phyloP scores from a whole-genome alignment of 2,113 vertebrate species.

The Halichoeres trimaculatus region DNA sequence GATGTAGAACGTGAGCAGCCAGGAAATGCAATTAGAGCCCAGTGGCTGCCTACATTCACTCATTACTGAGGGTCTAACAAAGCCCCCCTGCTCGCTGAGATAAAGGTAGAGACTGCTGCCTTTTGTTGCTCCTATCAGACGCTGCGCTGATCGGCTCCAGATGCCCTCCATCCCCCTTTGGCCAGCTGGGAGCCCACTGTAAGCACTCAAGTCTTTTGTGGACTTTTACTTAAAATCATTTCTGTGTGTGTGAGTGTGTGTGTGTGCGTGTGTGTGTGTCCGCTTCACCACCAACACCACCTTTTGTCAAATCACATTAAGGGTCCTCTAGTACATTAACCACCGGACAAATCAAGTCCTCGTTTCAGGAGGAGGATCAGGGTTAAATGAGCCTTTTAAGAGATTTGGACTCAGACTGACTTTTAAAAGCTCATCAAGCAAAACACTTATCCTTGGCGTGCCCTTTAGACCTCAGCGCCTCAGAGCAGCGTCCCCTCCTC shows the following conservation, averaged over 20 bases:
- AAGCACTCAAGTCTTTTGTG: slow-evolving; percentile 40
- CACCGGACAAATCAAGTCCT: slow-evolving; percentile 76
- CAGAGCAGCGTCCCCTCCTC: slow-evolving; percentile 22
- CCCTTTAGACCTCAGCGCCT: slow-evolving; percentile 68
- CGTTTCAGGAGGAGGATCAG: slow-evolving; percentile 63
- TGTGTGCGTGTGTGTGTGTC: neutral
- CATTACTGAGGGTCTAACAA: slow-evolving; percentile 64
- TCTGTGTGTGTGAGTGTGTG: neutral
- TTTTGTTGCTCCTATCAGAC: slow-evolving; percentile 63
- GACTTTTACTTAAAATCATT: slow-evolving; percentile 63
- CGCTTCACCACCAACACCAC: neutral
- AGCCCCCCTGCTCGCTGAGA: slow-evolving; percentile 59
- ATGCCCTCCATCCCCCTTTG: slow-evolving; percentile 36
- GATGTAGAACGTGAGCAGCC: slow-evolving; percentile 60
- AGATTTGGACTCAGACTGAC: slow-evolving; percentile 67
- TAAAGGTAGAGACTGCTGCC: slow-evolving; percentile 54
- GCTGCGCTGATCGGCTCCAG: slow-evolving; percentile 23
- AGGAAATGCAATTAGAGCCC: slow-evolving; percentile 70
- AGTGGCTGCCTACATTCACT: slow-evolving; percentile 57
- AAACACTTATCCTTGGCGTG: slow-evolving; percentile 74
- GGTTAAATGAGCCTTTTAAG: slow-evolving; percentile 80
- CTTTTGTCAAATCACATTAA: slow-evolving; percentile 73
- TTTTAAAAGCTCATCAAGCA: slow-evolving; percentile 77
- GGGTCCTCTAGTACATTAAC: slow-evolving; percentile 76
- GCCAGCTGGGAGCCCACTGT: slow-evolving; percentile 32